Base-by-base conservation (phyloP, 2,888 invertebrate genomes). In the Andrena minutula region DNA sequence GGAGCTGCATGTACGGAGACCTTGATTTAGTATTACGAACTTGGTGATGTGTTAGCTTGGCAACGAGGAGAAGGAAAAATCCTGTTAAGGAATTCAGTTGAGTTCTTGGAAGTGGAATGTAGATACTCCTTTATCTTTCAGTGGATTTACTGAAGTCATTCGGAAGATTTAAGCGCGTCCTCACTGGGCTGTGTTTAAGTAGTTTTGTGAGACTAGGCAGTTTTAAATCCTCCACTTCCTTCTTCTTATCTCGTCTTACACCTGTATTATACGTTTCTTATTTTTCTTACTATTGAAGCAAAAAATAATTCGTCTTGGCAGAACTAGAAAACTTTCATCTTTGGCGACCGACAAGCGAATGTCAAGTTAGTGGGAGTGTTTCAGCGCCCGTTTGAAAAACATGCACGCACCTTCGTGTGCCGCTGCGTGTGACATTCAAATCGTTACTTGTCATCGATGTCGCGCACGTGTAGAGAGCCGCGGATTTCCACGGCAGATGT, bases 401-500 rank as follows among this genome's bases (percentile, higher is more conserved):
- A 8, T 35, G 35, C 77, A 77, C 77, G 77, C 66, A 20, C 65
- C 60, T 51, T 73, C 74, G 74, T 73, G 74, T 73, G 77, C 77
- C 73, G 65, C 23, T 41, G 56, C 64, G 76, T 64, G 47, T 76
- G 64, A 76, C 76, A 76, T 76, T 64, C 74, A 74, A 74, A 65
- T 73, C 74, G 60, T 28, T 74, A 51, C 65, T 77, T 73, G 74
- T 77, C 73, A 77, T 77, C 77, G 77, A 70, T 35, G 20, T 32
- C 64, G 77, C 65, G 77, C 77, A 77, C 74, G 77, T 74, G 74
- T 60, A 73, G 74, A 73, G 65, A 74, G 65, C 77, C 60, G 41
- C 77, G 60, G 77, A 74, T 77, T 77, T 77, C 77, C 58, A 73
- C 41, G 49, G 60, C 51, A 66, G 65, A 65, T 60, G 65, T 73